These are phyloP conservation scores for Manacus vitellinus DNA, from an alignment of 2,113 vertebrate species.

Conservation along the genomic window DNA sequence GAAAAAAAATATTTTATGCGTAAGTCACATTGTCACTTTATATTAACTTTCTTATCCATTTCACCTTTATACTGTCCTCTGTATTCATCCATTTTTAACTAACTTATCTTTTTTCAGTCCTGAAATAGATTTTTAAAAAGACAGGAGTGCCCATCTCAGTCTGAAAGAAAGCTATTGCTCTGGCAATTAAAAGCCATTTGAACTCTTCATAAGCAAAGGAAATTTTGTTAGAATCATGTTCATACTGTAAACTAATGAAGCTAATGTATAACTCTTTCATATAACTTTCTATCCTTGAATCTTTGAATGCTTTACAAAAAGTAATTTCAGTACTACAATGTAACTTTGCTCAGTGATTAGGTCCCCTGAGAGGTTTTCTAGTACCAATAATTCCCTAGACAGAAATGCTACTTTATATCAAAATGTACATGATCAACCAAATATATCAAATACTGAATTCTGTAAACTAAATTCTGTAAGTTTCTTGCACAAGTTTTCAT, in stretches of 20 bases:
- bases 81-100: slow-evolving; percentile 59
- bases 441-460: neutral
- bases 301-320: neutral
- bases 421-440: neutral
- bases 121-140: slow-evolving; percentile 47
- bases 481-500: neutral
- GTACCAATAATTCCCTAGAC: neutral
- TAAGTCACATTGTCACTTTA: slow-evolving; percentile 66
- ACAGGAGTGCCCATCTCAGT: neutral
- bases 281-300: neutral
- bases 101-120: slow-evolving; percentile 40
- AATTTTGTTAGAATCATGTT: neutral
- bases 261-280: neutral
- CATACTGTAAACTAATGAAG: neutral
- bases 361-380: neutral
- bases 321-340: neutral
- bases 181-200: slow-evolving; percentile 32
- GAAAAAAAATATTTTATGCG: slow-evolving; percentile 42
- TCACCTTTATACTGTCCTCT: slow-evolving; percentile 51
- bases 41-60: slow-evolving; percentile 60
- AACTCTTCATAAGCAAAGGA: neutral
- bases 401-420: neutral
- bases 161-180: neutral
- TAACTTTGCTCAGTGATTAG: neutral
- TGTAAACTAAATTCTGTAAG: neutral